Evolutionary conservation across 2,888 invertebrate species (phyloP).

Genomic region (Hydriomena furcata): DNA sequence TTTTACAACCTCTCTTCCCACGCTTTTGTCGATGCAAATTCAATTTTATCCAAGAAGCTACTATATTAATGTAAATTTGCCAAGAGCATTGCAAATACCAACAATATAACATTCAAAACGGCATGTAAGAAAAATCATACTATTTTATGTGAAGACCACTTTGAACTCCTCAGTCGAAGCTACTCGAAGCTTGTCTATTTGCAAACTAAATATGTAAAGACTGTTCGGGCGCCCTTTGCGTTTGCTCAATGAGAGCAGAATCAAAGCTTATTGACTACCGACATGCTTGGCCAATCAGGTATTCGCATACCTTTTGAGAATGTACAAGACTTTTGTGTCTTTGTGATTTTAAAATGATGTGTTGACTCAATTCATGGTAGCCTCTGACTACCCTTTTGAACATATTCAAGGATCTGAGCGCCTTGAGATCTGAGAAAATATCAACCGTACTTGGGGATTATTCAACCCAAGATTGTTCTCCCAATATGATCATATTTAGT

Average conservation of each 20-base stretch:
- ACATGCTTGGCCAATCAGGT: conserved; percentile 30
- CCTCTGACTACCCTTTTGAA: no score
- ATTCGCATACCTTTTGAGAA: conserved; percentile 21
- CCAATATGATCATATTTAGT: no score
- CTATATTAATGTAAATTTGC: conserved; percentile 18
- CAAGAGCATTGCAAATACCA: not conserved
- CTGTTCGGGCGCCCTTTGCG: conserved; percentile 24
- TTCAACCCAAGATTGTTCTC: no score
- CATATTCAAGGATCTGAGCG: no score
- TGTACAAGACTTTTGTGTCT: conserved; percentile 6
- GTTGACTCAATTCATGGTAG: no score
- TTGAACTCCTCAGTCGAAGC: conserved; percentile 18
- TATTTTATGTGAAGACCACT: conserved; percentile 10
- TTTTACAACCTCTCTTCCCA: no score
- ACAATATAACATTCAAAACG: conserved; percentile 10
- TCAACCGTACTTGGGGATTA: no score
- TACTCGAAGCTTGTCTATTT: conserved; percentile 29
- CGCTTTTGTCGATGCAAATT: conserved; percentile 3
- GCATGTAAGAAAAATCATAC: conserved; percentile 18
- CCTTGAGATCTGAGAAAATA: no score
- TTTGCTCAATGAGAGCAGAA: conserved; percentile 28
- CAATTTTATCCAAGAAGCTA: conserved; percentile 4
- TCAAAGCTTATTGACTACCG: conserved; percentile 34
- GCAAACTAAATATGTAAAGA: conserved; percentile 32
- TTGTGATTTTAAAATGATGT: not conserved